Conservation (phyloP, 2,888 invertebrate species). For the Drosophila austrosaltans region DNA sequence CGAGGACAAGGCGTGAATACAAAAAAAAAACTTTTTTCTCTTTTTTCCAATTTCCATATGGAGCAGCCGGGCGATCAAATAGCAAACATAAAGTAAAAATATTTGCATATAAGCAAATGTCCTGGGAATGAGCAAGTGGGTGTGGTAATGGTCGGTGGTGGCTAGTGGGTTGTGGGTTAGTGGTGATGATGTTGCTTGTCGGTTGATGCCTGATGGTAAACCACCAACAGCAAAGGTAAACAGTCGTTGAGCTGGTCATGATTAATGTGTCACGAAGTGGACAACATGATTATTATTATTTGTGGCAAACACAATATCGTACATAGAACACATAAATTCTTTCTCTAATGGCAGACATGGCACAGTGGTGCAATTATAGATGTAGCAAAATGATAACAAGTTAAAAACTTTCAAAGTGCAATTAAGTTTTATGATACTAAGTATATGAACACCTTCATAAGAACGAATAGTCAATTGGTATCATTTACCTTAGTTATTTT, state of each 20-base stretch:
- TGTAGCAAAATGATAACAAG: not conserved
- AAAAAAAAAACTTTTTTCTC: conserved; percentile 17
- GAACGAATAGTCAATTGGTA: too few relatives aligned
- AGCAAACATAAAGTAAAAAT: conserved; percentile 50
- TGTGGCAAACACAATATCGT: conserved; percentile 33
- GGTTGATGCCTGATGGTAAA: conserved; percentile 22
- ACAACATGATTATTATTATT: conserved; percentile 53
- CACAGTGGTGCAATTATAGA: conserved; percentile 56
- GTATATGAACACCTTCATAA: too few relatives aligned
- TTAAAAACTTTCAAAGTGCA: not conserved
- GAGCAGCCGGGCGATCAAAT: conserved; percentile 48
- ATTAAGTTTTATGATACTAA: too few relatives aligned
- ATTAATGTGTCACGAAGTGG: conserved; percentile 77
- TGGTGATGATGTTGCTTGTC: conserved; percentile 17
- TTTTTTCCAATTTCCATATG: conserved; percentile 76
- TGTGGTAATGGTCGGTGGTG: too few relatives aligned
- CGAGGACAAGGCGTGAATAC: conserved; percentile 60
- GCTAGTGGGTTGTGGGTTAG: not conserved
- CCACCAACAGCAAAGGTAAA: conserved; percentile 58
- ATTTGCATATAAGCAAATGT: conserved; percentile 73
- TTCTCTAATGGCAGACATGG: conserved; percentile 32
- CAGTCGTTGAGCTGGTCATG: conserved; percentile 78
- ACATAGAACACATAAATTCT: conserved; percentile 27
- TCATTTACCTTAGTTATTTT: too few relatives aligned
- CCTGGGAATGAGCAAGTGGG: conserved; percentile 47